Conservation (phyloP, 2,113 vertebrate genomes). For the Leptobrachium ailaonicum region DNA sequence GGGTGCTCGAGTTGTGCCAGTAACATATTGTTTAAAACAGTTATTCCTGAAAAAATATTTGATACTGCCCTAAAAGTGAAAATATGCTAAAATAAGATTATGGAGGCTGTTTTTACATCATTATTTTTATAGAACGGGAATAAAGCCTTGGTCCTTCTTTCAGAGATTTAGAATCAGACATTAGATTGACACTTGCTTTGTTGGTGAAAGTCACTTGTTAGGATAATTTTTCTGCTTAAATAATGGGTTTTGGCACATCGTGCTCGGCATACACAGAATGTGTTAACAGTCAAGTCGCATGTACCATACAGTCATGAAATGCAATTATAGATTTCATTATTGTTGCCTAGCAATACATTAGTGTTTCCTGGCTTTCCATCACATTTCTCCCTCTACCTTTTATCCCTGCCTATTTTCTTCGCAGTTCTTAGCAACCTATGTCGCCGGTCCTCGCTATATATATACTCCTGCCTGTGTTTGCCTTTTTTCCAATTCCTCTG, state of each 20-base stretch:
- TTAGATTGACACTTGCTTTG: neutral
- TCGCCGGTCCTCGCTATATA: no score
- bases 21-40: no score
- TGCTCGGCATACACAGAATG: neutral
- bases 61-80: no score
- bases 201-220: neutral
- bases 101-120: no score
- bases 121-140: no score
- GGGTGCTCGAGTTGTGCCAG: no score
- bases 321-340: constrained; percentile 16
- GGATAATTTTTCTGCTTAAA: neutral
- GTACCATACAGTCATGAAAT: constrained; percentile 19
- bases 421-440: neutral
- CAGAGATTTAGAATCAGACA: neutral
- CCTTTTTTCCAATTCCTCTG: no score
- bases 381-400: constrained; percentile 13
- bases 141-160: neutral
- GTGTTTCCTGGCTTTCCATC: constrained; percentile 40
- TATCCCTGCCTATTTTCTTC: constrained; percentile 24
- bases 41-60: no score
- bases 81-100: no score
- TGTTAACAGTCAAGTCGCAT: constrained; percentile 18
- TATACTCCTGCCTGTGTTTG: no score
- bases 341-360: constrained; percentile 21
- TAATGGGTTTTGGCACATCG: constrained; percentile 19